A percentile compares a stretch with the other conserved stretches of the same genome.
Evolutionary conservation across 2,888 invertebrate genomes (phyloP).

Genomic region (Acronicta leporina): DNA sequence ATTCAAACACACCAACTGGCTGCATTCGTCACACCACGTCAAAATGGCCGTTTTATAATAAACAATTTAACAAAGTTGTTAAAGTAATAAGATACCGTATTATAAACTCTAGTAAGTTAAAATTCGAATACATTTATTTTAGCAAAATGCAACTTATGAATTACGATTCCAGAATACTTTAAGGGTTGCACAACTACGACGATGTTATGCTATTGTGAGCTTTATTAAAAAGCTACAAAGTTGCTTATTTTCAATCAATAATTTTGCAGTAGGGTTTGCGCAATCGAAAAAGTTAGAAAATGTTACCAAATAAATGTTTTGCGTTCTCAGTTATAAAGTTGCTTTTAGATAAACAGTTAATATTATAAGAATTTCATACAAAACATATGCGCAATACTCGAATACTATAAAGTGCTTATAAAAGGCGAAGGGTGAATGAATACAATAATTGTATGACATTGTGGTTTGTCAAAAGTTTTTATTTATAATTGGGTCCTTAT

Average conservation of each 20-base stretch:
- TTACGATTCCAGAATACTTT: slow-evolving; percentile 18
- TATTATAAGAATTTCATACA: slow-evolving; percentile 52
- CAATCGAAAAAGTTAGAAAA: neutral
- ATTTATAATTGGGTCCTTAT: slow-evolving; percentile 63
- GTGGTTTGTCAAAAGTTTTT: slow-evolving; percentile 60
- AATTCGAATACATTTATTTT: slow-evolving; percentile 11
- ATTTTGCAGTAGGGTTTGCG: slow-evolving; percentile 7
- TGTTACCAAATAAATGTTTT: neutral
- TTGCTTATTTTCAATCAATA: neutral
- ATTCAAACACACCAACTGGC: slow-evolving; percentile 84
- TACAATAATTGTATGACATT: slow-evolving; percentile 72
- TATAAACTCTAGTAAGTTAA: accelerated
- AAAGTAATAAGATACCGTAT: slow-evolving; percentile 3
- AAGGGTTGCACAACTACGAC: neutral
- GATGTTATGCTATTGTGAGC: neutral
- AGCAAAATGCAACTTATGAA: slow-evolving; percentile 2
- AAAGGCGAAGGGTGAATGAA: slow-evolving; percentile 50
- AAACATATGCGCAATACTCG: slow-evolving; percentile 78
- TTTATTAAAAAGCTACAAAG: neutral
- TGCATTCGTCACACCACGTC: slow-evolving; percentile 75
- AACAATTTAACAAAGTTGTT: slow-evolving; percentile 11
- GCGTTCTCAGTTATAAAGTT: accelerated
- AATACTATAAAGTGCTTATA: slow-evolving; percentile 67
- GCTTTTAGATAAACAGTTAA: neutral
- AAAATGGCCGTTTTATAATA: slow-evolving; percentile 52